Conservation (phyloP, 2,888 invertebrate genomes). For the Hofmannophila pseudospretella region DNA sequence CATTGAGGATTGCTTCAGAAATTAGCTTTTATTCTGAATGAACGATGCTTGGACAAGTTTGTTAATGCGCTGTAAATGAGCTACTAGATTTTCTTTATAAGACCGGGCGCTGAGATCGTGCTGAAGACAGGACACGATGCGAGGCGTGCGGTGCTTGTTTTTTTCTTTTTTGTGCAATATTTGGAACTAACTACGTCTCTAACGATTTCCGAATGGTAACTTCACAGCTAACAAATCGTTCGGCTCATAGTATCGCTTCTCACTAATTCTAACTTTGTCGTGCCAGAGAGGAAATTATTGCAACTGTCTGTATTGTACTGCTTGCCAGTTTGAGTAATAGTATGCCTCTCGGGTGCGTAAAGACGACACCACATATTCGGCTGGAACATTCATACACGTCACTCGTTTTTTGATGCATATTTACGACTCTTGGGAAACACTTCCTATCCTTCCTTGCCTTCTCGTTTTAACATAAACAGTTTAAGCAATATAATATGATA, state of each 20-base stretch:
- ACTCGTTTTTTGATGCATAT: too few relatives aligned
- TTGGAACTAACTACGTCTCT: constrained; percentile 23
- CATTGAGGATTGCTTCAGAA: too few relatives aligned
- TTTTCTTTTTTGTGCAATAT: constrained; percentile 40
- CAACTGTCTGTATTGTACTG: not conserved
- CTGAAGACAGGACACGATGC: constrained; percentile 24
- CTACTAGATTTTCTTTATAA: constrained; percentile 29
- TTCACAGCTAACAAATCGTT: constrained; percentile 48
- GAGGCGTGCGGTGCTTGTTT: constrained; percentile 43
- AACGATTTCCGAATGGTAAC: constrained; percentile 7
- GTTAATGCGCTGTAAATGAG: constrained; percentile 37
- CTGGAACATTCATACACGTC: not conserved
- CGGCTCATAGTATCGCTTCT: constrained; percentile 44
- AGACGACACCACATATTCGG: not conserved
- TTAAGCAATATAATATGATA: too few relatives aligned
- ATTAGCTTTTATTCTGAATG: too few relatives aligned
- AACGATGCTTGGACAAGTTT: not conserved
- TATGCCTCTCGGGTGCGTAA: constrained; percentile 2
- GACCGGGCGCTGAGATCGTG: constrained; percentile 24
- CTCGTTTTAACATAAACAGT: too few relatives aligned
- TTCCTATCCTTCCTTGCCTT: too few relatives aligned
- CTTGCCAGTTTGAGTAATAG: constrained; percentile 2
- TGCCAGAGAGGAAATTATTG: constrained; percentile 22
- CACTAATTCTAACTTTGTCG: constrained; percentile 45
- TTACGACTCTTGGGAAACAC: too few relatives aligned